Base-by-base conservation (phyloP, 2,797 vertebrate species). In the Chiroxiphia lanceolata region DNA sequence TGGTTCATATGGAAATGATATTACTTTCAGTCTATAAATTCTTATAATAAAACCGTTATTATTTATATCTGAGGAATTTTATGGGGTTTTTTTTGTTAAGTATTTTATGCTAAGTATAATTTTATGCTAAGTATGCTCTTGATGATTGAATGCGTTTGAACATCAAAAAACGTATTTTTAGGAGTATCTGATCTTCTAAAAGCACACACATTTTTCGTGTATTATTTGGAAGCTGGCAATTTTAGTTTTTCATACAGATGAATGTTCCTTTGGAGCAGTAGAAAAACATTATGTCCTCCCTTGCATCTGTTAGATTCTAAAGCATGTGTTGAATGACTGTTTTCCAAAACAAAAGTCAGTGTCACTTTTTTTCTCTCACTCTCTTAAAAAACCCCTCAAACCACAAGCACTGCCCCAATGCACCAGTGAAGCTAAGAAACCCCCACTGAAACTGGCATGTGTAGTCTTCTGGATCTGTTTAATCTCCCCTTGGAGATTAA, bases 221-320 rank as follows among this genome's bases (percentile, higher is more conserved):
- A 18, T 71, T 91, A 57, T 48, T 90, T 21, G 50, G 25, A 53
- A 88, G 48, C 53, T 86, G 61, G 15, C 26, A 70, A 27, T 75
- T 72, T 77, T 84, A 76, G 18, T 45, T 92, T 93, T 93, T 85
- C 45, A 13, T 83, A n/a, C 7, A 36, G 48, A 50, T 80, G 74
- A 65, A 70, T 71, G 50, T 51, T 89, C 50, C 53, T 84, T 38
- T 82, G 21, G 26, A 83, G 42, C 13, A 6, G 29, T 83, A 42
- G 20, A 56, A 53, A 86, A 89, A 81, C 17, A 8, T 81, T 70
- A 34, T 85, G 45, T 90, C n/a, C 69, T 91, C 33, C 85, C 29
- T 75, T 87, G 57, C 23, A 71, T 88, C 29, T 75, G 29, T 75
- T 88, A 77, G 40, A 60, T 14, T 76, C 48, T 80, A 42, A 91